Evolutionary conservation across 1,140 invertebrate genomes (phyloP), one percentile per base, ranked within the genome.

Genomic region (Heliconius himera): DNA sequence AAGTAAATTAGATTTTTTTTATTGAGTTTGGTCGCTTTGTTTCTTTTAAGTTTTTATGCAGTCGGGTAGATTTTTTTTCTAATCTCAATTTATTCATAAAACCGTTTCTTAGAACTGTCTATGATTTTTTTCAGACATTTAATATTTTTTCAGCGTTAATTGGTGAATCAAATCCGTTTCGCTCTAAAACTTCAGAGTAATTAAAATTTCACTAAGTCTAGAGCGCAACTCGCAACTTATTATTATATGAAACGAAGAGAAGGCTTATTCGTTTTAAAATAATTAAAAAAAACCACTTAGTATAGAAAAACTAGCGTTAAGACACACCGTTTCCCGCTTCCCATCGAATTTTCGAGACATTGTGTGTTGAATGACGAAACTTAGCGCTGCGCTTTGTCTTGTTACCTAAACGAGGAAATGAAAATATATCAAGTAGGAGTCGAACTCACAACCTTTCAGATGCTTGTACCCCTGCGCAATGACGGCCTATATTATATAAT

Each of bases 161-260:
- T 66, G 26, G 26, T 29, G 13, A 66, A 13, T 66, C 11, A 66
- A 29, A 66, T 29, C 22, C 60, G 60, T 66, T 66, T 66, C 60
- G 60, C 60, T 66, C 60, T 66, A 66, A 66, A 66, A 66, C 60
- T 66, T 29, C 13, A 66, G 60, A 11, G 60, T 16, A 66, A 66
- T 29, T 16, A 66, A 29, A 66, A 29, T 66, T 66, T 66, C 60
- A 26, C 60, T 16, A 16, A 16, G 60, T 66, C 60, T 66, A 66
- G 60, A 4, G 60, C 60, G 26, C 60, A 26, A 16, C 22, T 29
- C n/a, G 26, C 60, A 13, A 22, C 20, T 60, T 60, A 60, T 22
- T 60, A 29, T 16, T 29, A 22, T 26, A 29, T 66, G 60, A 66
- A 66, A 66, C 26, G 5, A 13, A 60, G 26, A 13, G 9, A 66